Evolutionary conservation across 2,888 invertebrate species (phyloP).

Genomic region (Drosophila nr. medialis): DNA sequence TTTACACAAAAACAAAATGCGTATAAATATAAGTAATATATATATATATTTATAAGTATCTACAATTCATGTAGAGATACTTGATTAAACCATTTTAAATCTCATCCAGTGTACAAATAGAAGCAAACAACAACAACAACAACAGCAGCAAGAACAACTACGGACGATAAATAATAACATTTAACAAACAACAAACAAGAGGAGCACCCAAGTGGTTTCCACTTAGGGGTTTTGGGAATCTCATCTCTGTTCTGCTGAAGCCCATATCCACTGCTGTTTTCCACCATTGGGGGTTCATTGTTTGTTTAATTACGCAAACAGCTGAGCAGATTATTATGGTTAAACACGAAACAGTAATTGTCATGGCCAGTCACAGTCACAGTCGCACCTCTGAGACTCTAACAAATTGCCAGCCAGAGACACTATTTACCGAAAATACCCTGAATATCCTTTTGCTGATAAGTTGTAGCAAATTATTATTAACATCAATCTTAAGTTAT

Average conservation of each 20-base stretch:
- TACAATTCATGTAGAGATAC: conserved; percentile 20
- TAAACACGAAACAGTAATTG: conserved; percentile 77
- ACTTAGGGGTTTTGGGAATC: conserved; percentile 38
- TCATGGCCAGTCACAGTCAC: conserved; percentile 56
- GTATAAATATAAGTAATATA: background rate
- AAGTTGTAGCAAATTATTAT: background rate
- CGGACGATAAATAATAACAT: conserved; percentile 52
- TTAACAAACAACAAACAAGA: conserved; percentile 51
- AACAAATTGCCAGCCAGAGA: background rate
- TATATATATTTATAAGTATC: background rate
- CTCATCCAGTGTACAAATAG: conserved; percentile 46
- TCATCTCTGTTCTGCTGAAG: conserved; percentile 1
- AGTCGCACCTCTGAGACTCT: conserved; percentile 59
- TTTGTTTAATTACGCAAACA: conserved; percentile 77
- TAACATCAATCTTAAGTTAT: background rate
- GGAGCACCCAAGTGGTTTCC: conserved; percentile 48
- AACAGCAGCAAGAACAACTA: conserved; percentile 11
- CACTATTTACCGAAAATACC: background rate
- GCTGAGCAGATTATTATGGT: conserved; percentile 75
- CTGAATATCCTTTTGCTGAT: background rate
- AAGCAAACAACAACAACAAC: conserved; percentile 13
- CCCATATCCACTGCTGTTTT: conserved; percentile 25
- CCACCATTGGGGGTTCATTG: conserved; percentile 51
- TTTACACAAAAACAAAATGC: conserved; percentile 34
- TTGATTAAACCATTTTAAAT: conserved; percentile 74